Evolutionary conservation across 35 echinoderm and acorn worm genomes (phyloP).

Genomic region (Nesometra sesokonis): DNA sequence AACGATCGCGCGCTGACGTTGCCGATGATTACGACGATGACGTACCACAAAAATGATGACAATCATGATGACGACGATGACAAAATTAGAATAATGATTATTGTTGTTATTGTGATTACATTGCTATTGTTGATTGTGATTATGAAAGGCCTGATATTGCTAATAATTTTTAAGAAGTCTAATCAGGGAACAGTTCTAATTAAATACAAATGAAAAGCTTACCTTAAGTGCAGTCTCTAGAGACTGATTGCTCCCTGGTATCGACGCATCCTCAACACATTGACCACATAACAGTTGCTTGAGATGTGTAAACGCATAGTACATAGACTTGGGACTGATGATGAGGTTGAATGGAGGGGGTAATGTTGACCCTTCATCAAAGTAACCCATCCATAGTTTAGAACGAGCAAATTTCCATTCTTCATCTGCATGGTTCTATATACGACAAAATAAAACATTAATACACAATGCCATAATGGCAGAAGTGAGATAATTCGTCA

Average conservation of each 20-base stretch:
- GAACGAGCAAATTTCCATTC: conserved; percentile 97
- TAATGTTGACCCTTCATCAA: conserved; percentile 85
- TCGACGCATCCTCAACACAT: not conserved
- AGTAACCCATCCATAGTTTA: conserved; percentile 97
- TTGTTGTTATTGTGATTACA: no score
- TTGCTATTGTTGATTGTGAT: no score
- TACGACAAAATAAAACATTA: not conserved
- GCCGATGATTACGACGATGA: no score
- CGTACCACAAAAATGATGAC: no score
- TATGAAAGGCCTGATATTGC: no score
- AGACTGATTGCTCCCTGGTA: not conserved
- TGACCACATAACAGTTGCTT: conserved; percentile 24
- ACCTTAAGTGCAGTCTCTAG: not conserved
- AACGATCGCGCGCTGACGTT: no score
- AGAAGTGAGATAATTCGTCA: no score
- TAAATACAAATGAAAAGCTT: not conserved
- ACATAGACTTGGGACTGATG: conserved; percentile 86
- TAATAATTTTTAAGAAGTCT: no score
- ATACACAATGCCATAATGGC: no score
- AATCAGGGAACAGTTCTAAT: no score
- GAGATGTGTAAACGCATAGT: conserved; percentile 35
- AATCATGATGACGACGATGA: no score
- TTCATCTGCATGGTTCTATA: conserved; percentile 74
- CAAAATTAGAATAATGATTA: no score
- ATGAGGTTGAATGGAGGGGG: conserved; percentile 90